Evolutionary conservation across 2,113 vertebrate species (phyloP).

Genomic region (Poeciliopsis prolifica): DNA sequence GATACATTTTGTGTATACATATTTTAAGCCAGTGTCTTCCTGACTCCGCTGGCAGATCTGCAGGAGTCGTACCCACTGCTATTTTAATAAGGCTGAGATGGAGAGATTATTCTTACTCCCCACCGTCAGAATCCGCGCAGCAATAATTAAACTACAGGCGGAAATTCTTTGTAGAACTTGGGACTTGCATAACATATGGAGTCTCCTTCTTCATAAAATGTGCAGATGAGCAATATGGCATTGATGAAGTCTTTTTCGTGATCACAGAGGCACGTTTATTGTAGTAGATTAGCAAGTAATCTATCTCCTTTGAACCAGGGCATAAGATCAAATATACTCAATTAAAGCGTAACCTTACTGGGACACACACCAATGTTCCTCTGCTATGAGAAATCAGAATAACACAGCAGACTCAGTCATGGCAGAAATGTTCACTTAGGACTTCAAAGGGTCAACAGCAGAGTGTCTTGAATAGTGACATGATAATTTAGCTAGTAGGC

Average conservation of each 20-base stretch:
- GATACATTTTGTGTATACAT: conserved; percentile 9
- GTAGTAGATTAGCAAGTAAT: conserved; percentile 59
- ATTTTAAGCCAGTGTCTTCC: conserved; percentile 22
- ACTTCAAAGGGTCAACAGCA: neutral
- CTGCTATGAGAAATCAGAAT: conserved; percentile 31
- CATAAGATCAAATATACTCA: conserved; percentile 60
- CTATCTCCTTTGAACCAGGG: conserved; percentile 45
- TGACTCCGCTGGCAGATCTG: conserved; percentile 8
- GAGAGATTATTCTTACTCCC: conserved; percentile 8
- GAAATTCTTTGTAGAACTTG: conserved; percentile 6
- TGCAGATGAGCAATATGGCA: conserved; percentile 2
- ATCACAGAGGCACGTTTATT: conserved; percentile 40
- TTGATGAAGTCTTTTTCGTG: conserved; percentile 43
- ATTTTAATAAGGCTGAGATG: conserved; percentile 24
- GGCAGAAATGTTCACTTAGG: conserved; percentile 23
- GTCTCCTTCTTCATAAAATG: conserved; percentile 14
- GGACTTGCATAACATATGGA: conserved; percentile 5
- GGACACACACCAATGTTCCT: conserved; percentile 30
- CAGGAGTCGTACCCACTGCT: conserved; percentile 7
- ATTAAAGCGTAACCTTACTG: conserved; percentile 49
- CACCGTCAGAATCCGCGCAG: conserved; percentile 2
- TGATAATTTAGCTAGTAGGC: neutral
- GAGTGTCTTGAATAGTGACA: neutral
- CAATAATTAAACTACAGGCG: conserved; percentile 20
- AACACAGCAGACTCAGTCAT: conserved; percentile 35